Evolutionary conservation across 2,888 invertebrate species (phyloP).

Genomic region (Oxytorus armatus): DNA sequence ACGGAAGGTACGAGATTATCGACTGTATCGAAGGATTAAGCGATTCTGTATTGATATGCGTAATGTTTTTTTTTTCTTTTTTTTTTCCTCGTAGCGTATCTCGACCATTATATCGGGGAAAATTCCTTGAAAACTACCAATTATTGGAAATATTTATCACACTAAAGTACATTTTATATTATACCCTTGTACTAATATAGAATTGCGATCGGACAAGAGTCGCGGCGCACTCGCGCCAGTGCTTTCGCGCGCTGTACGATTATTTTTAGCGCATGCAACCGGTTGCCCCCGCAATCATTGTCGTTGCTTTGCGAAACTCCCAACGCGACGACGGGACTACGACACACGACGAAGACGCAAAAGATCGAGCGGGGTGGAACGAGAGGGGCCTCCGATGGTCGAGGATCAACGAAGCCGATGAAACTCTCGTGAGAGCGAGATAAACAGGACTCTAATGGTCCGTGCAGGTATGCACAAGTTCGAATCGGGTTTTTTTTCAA

Average conservation of each 20-base stretch:
- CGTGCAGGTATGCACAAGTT: no score
- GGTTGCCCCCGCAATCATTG: conserved; percentile 83
- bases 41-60: no score
- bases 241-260: conserved; percentile 55
- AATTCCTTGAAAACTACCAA: background rate
- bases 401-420: conserved; percentile 9
- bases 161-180: conserved; percentile 12
- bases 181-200: conserved; percentile 14
- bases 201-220: conserved; percentile 2
- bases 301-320: conserved; percentile 81
- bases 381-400: background rate
- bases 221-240: conserved; percentile 28
- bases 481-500: no score
- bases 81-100: no score
- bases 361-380: background rate
- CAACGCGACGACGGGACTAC: conserved; percentile 67
- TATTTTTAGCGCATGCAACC: conserved; percentile 83
- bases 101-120: no score
- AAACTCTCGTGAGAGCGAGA: no score
- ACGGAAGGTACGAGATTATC: no score
- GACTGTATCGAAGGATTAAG: background rate
- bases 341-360: conserved; percentile 41
- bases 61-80: no score
- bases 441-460: conserved; percentile 17
- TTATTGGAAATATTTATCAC: conserved; percentile 14